These are phyloP conservation scores for Melanotaenia duboulayi DNA, from an alignment of 2,113 vertebrate genomes.

Conservation along the genomic window DNA sequence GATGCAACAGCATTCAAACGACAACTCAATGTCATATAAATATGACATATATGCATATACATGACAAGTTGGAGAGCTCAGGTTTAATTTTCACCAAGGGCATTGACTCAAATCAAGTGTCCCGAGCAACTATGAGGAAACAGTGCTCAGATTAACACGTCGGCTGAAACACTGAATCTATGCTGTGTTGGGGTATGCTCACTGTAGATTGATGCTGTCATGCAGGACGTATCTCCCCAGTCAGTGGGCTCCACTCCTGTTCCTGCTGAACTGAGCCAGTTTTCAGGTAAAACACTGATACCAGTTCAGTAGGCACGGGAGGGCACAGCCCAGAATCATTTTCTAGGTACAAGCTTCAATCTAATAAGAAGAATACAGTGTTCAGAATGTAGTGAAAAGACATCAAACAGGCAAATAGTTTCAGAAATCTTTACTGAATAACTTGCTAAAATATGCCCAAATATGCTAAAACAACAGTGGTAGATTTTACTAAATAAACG, in stretches of 20 bases:
- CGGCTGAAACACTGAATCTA: not conserved
- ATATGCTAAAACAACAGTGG: not conserved
- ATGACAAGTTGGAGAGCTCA: constrained; percentile 30
- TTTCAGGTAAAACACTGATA: constrained; percentile 83
- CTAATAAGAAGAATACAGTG: not conserved
- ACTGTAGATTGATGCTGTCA: constrained; percentile 16
- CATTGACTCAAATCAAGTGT: constrained; percentile 20
- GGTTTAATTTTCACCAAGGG: constrained; percentile 51
- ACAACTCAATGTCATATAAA: not conserved
- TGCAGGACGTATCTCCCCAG: not conserved
- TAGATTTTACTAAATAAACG: not conserved
- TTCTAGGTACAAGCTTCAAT: not conserved
- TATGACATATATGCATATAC: not conserved
- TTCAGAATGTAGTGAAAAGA: not conserved
- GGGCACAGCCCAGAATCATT: constrained; percentile 69
- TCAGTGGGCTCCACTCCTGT: constrained; percentile 82
- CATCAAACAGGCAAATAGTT: not conserved
- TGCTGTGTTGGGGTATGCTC: not conserved
- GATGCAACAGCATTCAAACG: constrained; percentile 41
- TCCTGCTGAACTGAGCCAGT: constrained; percentile 91
- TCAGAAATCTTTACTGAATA: not conserved
- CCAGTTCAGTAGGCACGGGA: constrained; percentile 89
- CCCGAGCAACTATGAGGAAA: not conserved
- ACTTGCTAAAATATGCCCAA: no score
- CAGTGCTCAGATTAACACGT: not conserved